A percentile compares a stretch with the other conserved stretches of the same genome.
These are phyloP conservation scores for Cryptosula pallasiana DNA, from an alignment of 2,888 invertebrate species.

Conservation along the genomic window DNA sequence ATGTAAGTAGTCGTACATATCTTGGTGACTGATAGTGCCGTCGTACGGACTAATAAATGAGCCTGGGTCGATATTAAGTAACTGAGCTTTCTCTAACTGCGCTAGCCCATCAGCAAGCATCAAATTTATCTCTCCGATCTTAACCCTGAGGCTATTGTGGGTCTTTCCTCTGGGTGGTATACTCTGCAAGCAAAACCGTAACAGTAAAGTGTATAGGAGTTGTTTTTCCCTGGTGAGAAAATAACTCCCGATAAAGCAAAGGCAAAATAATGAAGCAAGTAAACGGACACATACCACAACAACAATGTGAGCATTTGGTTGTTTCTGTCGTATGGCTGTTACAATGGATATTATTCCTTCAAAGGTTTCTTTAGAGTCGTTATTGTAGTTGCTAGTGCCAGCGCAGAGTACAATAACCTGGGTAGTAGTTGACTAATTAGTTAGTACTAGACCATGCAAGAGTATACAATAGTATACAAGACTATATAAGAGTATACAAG, in stretches of 20 bases:
- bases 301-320: conserved; percentile 74
- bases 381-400: conserved; percentile 80
- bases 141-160: conserved; percentile 74
- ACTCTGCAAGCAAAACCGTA: conserved; percentile 76
- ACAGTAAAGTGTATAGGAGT: conserved; percentile 80
- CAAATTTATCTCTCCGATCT: conserved; percentile 70
- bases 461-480: too few relatives aligned
- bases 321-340: conserved; percentile 67
- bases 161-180: conserved; percentile 80
- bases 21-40: conserved; percentile 75
- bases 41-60: conserved; percentile 41
- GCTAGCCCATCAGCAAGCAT: conserved; percentile 65
- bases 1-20: conserved; percentile 87
- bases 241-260: too few relatives aligned
- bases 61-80: conserved; percentile 73
- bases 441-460: too few relatives aligned
- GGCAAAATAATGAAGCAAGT: too few relatives aligned
- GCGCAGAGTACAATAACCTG: conserved; percentile 81
- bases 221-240: too few relatives aligned
- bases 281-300: conserved; percentile 81
- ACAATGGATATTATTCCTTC: conserved; percentile 77
- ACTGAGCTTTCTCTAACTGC: conserved; percentile 62
- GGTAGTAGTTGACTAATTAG: too few relatives aligned
- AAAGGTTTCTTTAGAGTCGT: conserved; percentile 73
- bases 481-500: too few relatives aligned